phyloP scores from a whole-genome alignment of 2,888 invertebrate genomes.

The Ennomos quercinarius region DNA sequence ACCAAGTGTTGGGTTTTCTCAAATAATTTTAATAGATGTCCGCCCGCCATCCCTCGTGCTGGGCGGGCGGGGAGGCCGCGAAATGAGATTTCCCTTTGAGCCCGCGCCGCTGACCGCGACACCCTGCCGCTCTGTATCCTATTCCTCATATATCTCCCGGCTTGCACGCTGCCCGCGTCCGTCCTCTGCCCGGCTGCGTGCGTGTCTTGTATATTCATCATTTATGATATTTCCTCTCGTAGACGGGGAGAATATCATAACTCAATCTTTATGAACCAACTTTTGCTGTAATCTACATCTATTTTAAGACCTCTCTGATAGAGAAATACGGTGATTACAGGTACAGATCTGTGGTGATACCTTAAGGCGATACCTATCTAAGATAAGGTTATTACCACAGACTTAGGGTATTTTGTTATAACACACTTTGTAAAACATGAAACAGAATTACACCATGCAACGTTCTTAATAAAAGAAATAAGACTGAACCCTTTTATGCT shows the following conservation, averaged over 20 bases:
- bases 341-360: too few relatives aligned
- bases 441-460: too few relatives aligned
- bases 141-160: conserved; percentile 69
- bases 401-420: too few relatives aligned
- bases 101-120: conserved; percentile 72
- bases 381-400: too few relatives aligned
- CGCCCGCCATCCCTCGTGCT: conserved; percentile 47
- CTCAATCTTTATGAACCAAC: conserved; percentile 9
- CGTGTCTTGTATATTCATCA: conserved; percentile 44
- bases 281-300: too few relatives aligned
- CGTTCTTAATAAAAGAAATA: not conserved
- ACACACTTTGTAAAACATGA: too few relatives aligned
- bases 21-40: conserved; percentile 83
- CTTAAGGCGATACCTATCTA: too few relatives aligned
- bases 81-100: conserved; percentile 85
- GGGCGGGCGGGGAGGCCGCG: conserved; percentile 47
- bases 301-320: too few relatives aligned
- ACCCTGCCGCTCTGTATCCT: conserved; percentile 60
- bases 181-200: conserved; percentile 30
- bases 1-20: conserved; percentile 69
- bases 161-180: conserved; percentile 43
- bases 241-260: conserved; percentile 17
- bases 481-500: conserved; percentile 1
- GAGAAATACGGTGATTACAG: too few relatives aligned
- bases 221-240: conserved; percentile 39